These are phyloP conservation scores for Chromoteleia sp. DNA, from an alignment of 2,888 invertebrate species.

Conservation along the genomic window DNA sequence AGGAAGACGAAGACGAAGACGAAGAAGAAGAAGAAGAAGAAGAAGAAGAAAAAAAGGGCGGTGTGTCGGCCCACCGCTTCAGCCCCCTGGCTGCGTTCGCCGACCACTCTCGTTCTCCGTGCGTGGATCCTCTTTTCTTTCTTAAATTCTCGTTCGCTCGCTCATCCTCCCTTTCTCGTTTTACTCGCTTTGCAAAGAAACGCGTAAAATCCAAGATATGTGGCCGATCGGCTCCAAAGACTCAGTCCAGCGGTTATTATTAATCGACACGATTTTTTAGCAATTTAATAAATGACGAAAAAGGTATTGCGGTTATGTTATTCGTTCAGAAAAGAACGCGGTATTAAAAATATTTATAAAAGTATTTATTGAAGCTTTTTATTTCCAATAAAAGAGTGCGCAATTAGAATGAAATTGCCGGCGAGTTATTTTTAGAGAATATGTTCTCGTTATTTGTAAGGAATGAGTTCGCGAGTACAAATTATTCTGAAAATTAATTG, in stretches of 20 bases:
- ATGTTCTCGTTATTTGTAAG: neutral
- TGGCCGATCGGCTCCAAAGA: conserved; percentile 71
- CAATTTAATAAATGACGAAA: conserved; percentile 69
- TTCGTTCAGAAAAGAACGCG: conserved; percentile 18
- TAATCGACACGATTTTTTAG: conserved; percentile 73
- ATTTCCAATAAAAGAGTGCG: conserved; percentile 1
- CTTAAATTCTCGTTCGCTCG: conserved; percentile 69
- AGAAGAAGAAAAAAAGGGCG: conserved; percentile 71
- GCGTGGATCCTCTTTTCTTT: conserved; percentile 70
- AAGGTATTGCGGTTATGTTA: conserved; percentile 37
- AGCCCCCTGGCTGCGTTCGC: conserved; percentile 74
- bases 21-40: conserved; percentile 64
- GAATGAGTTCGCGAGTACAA: neutral
- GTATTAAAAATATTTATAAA: conserved; percentile 16
- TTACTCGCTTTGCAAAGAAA: conserved; percentile 74
- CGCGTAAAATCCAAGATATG: conserved; percentile 79
- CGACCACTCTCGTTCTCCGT: conserved; percentile 73
- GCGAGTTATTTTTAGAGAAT: conserved; percentile 14
- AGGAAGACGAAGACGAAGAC: conserved; percentile 68
- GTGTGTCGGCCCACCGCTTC: conserved; percentile 76
- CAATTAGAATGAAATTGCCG: conserved; percentile 13
- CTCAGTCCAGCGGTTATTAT: conserved; percentile 70
- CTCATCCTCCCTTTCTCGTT: conserved; percentile 68
- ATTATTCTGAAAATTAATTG: neutral
- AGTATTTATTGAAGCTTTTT: conserved; percentile 4